phyloP scores from a whole-genome alignment of 2,797 vertebrate genomes.

The Pitangus sulphuratus region DNA sequence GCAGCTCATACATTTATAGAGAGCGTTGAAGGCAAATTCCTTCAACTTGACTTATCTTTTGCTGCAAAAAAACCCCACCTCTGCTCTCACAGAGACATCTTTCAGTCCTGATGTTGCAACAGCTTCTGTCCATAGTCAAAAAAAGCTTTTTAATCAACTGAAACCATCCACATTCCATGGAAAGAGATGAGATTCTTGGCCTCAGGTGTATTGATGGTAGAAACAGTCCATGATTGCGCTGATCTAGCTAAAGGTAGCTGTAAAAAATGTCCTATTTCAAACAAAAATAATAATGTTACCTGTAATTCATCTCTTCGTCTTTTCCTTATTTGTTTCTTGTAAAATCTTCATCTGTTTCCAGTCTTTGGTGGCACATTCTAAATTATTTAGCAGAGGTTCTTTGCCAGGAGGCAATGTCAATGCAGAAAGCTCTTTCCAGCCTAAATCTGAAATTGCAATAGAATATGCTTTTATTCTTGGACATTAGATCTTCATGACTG shows the following conservation, averaged over 20 bases:
- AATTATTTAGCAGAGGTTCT: neutral
- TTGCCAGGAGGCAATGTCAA: neutral
- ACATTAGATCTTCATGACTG: neutral
- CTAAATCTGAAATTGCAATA: neutral
- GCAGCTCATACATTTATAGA: neutral
- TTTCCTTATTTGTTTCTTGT: neutral
- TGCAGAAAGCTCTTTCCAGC: neutral
- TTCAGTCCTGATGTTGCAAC: neutral
- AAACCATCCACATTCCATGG: neutral
- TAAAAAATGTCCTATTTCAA: neutral
- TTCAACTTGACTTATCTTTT: neutral
- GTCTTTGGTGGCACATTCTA: neutral
- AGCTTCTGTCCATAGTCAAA: neutral
- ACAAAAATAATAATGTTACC: neutral
- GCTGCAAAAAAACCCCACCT: neutral
- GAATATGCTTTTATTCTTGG: neutral
- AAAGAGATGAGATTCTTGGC: neutral
- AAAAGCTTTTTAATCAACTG: neutral
- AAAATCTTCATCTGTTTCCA: neutral
- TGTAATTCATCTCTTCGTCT: neutral
- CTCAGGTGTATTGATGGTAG: neutral
- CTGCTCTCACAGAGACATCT: neutral
- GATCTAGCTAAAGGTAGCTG: neutral
- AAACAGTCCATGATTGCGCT: neutral
- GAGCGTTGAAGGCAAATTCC: neutral